phyloP scores from a whole-genome alignment of 2,888 invertebrate genomes.

The Entomobrya multifasciata region DNA sequence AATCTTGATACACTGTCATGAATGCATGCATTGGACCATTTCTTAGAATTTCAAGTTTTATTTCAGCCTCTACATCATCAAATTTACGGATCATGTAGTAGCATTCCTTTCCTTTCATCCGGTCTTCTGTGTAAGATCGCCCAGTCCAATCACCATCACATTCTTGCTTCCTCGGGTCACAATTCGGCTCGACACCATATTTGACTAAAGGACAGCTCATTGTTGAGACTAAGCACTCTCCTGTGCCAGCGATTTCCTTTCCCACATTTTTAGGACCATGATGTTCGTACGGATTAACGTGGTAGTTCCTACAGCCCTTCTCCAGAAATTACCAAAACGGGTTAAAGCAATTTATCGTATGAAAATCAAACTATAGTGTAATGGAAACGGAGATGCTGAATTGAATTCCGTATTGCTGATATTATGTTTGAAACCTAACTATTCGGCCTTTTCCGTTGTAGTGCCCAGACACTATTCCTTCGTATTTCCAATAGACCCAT shows the following conservation, averaged over 20 bases:
- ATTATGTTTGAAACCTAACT: not conserved
- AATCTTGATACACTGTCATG: not conserved
- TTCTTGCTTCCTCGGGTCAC: too few species aligned
- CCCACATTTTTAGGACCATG: not conserved
- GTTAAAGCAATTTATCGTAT: too few species aligned
- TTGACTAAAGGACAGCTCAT: not conserved
- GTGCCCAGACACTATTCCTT: slow-evolving; percentile 1
- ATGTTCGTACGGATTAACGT: not conserved
- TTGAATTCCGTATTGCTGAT: too few species aligned
- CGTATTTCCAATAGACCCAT: not conserved
- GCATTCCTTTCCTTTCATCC: not conserved
- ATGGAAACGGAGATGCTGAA: too few species aligned
- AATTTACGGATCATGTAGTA: not conserved
- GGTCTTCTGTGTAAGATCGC: not conserved
- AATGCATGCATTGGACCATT: slow-evolving; percentile 8
- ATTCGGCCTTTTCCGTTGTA: not conserved
- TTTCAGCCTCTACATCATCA: not conserved
- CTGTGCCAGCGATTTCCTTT: too few species aligned
- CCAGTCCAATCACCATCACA: not conserved
- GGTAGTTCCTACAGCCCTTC: slow-evolving; percentile 8
- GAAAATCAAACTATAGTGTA: not conserved
- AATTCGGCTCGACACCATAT: too few species aligned
- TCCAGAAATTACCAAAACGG: too few species aligned
- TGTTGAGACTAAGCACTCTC: not conserved
- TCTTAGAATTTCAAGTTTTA: not conserved